Evolutionary conservation across 2,113 vertebrate species (phyloP).

Genomic region (Benthochromis sp.): DNA sequence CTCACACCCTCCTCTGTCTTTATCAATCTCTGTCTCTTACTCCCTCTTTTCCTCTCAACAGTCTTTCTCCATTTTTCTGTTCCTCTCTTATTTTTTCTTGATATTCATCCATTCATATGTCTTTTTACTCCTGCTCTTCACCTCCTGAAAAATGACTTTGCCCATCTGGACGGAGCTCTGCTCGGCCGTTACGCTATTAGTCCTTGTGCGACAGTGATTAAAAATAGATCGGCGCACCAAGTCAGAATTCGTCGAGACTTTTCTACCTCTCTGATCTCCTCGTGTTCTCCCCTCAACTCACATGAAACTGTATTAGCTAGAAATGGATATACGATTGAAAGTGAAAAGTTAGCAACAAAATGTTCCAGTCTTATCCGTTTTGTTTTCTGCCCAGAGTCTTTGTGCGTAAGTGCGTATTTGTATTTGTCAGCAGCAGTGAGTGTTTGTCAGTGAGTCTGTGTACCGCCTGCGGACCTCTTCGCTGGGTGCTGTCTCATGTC

Average conservation of each 20-base stretch:
- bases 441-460: constrained; percentile 31
- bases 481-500: constrained; percentile 58
- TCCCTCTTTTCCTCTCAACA: neutral
- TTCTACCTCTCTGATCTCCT: constrained; percentile 9
- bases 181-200: constrained; percentile 42
- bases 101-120: constrained; percentile 6
- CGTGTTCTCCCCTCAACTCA: neutral
- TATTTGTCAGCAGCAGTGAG: neutral
- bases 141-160: constrained; percentile 52
- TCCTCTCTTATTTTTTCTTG: constrained; percentile 17
- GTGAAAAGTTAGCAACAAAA: constrained; percentile 30
- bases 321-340: neutral
- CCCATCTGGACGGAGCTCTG: constrained; percentile 52
- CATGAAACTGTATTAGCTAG: neutral
- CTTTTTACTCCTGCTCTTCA: constrained; percentile 10
- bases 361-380: neutral
- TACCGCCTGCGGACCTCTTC: constrained; percentile 39
- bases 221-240: constrained; percentile 60
- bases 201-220: constrained; percentile 46
- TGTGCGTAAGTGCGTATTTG: neutral
- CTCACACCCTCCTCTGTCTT: constrained; percentile 20
- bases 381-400: neutral
- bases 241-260: constrained; percentile 53
- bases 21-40: constrained; percentile 50
- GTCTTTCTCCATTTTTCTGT: constrained; percentile 11